Base-by-base conservation (phyloP, 92 coral and sea anemone species). In the Siderastrea siderea region DNA sequence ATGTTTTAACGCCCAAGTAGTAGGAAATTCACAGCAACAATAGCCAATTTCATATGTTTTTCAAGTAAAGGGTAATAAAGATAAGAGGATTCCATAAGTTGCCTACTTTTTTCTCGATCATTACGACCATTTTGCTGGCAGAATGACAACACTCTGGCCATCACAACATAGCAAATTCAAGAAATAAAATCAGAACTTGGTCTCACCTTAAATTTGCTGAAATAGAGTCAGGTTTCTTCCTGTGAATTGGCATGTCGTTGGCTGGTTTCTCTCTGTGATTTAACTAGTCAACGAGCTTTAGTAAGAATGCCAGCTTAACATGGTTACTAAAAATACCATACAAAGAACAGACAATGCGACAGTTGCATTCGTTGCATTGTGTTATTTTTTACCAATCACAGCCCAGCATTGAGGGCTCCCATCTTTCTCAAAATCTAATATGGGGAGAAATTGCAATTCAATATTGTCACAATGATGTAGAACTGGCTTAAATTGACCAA, bases 281-380 rank as follows among this genome's bases (percentile, higher is more conserved):
- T 70, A 70, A 55, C 79, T 47, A 59, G 80, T 62, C 64, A 50
- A 47, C 12, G 45, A 19, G 62, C 47, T 74, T 74, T 7, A 67
- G 55, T 15, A 53, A 8, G 43, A 38, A 19, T 53, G 70, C n/a
- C n/a, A n/a, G n/a, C n/a, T n/a, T n/a, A n/a, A n/a, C n/a, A n/a
- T n/a, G n/a, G n/a, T n/a, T n/a, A n/a, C n/a, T n/a, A n/a, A n/a
- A n/a, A n/a, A n/a, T 87, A 91, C 88, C 91, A 91, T 75, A 75
- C 86, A 77, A 60, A 62, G 72, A 73, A 66, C 88, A 87, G 82
- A 91, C 86, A 89, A 91, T 87, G 76, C 66, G 71, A 16, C 94
- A 91, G 87, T 91, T 91, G 87, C 94, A 91, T 87, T 91, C 84
- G 76, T 90, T 90, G 81, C 88, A 86, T 90, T 90, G 93, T 90